These are phyloP conservation scores for Cephus cinctus DNA, from an alignment of 1,140 invertebrate genomes.

Conservation along the genomic window DNA sequence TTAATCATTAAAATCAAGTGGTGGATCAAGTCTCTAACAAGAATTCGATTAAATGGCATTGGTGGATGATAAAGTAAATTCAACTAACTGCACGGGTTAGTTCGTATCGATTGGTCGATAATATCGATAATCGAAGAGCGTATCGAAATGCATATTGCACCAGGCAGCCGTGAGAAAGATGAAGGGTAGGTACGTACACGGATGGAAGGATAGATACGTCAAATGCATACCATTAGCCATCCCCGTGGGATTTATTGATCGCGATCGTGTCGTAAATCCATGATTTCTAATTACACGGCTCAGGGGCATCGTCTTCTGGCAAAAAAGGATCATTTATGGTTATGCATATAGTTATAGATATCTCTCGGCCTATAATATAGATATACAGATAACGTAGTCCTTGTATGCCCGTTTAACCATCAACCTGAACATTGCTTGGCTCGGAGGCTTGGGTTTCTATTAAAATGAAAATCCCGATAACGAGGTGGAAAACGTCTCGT, in stretches of 20 bases:
- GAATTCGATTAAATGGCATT: too few species aligned
- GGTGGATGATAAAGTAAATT: too few species aligned
- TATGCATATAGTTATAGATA: not conserved
- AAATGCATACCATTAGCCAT: constrained; percentile 34
- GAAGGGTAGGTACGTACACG: constrained; percentile 44
- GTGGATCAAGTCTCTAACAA: too few species aligned
- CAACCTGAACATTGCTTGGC: constrained; percentile 8
- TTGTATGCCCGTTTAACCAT: constrained; percentile 10
- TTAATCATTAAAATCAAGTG: too few species aligned
- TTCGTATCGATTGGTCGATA: too few species aligned
- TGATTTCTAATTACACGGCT: constrained; percentile 44
- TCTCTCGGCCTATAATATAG: not conserved
- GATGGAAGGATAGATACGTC: constrained; percentile 39
- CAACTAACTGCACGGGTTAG: too few species aligned
- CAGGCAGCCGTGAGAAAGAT: constrained; percentile 46
- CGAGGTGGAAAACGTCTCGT: too few species aligned
- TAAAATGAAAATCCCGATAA: constrained; percentile 22
- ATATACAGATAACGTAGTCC: not conserved
- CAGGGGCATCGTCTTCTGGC: too few species aligned
- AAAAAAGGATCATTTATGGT: not conserved
- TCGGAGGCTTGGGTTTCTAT: constrained; percentile 23
- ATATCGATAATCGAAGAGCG: too few species aligned
- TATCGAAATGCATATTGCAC: too few species aligned
- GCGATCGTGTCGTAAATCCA: constrained; percentile 27
- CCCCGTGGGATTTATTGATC: constrained; percentile 34